These are phyloP conservation scores for Chaitophorus viminalis DNA, from an alignment of 2,888 invertebrate species.

Conservation along the genomic window DNA sequence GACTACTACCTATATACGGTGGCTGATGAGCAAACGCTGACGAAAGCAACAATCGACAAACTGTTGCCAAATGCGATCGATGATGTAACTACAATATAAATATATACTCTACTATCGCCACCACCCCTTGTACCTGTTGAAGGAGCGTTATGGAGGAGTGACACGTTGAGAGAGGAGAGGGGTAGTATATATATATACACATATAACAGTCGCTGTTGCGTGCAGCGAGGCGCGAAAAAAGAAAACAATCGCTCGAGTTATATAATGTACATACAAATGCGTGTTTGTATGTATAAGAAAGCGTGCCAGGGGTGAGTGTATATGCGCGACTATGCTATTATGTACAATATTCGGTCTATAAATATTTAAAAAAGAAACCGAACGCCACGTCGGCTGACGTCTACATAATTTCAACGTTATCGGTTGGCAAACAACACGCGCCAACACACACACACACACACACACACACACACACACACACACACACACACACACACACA, in stretches of 20 bases:
- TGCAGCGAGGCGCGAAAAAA: conserved; percentile 13
- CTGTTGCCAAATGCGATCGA: conserved; percentile 59
- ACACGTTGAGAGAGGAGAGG: neutral
- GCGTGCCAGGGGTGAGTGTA: no score
- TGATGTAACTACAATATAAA: neutral
- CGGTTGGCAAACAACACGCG: neutral
- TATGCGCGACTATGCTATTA: neutral
- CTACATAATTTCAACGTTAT: conserved; percentile 38
- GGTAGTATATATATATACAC: no score
- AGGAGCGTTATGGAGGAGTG: neutral
- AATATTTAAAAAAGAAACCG: conserved; percentile 45
- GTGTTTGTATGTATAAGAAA: neutral
- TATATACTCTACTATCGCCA: neutral
- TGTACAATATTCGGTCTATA: conserved; percentile 23
- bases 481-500: neutral
- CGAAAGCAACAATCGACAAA: conserved; percentile 61
- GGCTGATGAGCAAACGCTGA: no score
- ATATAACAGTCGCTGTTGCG: conserved; percentile 21
- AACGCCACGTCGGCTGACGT: neutral
- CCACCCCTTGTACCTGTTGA: conserved; percentile 39
- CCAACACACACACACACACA: neutral
- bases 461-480: neutral
- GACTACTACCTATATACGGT: no score
- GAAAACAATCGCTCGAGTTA: neutral
- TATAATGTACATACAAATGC: neutral